Percentiles rank a stretch among this genome's conserved stretches.
Evolutionary conservation across 2,797 vertebrate genomes (phyloP).

Genomic region (Danio kyathit): DNA sequence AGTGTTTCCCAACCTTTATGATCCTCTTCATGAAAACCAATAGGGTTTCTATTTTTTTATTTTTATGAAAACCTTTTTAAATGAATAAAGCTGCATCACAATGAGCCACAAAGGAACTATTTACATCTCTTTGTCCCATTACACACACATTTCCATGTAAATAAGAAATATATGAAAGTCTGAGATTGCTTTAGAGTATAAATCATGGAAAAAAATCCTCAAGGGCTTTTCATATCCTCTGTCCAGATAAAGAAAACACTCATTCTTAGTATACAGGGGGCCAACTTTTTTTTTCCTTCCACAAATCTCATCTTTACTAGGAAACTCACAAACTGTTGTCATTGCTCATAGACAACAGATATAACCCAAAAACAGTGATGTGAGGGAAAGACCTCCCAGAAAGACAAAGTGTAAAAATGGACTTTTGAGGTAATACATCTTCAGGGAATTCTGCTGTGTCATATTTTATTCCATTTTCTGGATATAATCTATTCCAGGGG

Average conservation of each 20-base stretch:
- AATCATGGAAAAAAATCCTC: background rate
- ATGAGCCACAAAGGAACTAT: background rate
- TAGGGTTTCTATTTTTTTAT: constrained; percentile 2
- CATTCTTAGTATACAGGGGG: too few relatives aligned
- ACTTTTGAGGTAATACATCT: background rate
- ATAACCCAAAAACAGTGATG: background rate
- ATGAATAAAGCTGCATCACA: constrained; percentile 6
- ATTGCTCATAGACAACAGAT: background rate
- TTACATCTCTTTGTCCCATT: background rate
- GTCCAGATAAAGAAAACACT: background rate
- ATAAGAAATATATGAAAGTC: constrained; percentile 4
- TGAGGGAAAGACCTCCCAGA: background rate
- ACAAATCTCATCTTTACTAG: background rate
- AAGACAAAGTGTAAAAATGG: background rate
- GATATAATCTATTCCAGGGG: background rate
- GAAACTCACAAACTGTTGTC: background rate
- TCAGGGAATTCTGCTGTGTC: background rate
- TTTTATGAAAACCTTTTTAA: background rate
- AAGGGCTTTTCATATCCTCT: background rate
- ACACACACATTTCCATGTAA: background rate
- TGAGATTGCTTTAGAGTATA: background rate
- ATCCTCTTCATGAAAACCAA: background rate
- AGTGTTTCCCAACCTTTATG: background rate
- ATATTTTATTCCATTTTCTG: background rate
- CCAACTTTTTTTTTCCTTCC: too few relatives aligned